These are phyloP conservation scores for Mylabris phalerata DNA, from an alignment of 1,140 invertebrate species.

Conservation along the genomic window DNA sequence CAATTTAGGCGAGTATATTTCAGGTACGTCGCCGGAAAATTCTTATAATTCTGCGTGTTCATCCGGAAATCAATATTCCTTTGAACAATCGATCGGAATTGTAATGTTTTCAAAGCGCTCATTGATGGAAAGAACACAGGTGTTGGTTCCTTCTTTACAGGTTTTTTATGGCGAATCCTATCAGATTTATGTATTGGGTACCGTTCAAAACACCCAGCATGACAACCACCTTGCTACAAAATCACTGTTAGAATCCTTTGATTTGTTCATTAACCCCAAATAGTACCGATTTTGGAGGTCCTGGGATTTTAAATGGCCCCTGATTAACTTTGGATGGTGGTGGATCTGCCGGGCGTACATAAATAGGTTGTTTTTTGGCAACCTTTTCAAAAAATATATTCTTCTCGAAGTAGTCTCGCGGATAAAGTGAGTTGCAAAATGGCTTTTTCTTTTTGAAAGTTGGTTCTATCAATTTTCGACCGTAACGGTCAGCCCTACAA, in stretches of 20 bases:
- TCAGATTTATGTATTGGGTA: slow-evolving; percentile 31
- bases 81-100: slow-evolving; percentile 26
- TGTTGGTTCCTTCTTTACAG: slow-evolving; percentile 15
- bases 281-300: slow-evolving; percentile 35
- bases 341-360: slow-evolving; percentile 30
- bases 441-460: too few species aligned
- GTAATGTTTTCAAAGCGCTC: slow-evolving; percentile 26
- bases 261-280: neutral
- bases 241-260: slow-evolving; percentile 1
- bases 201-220: slow-evolving; percentile 36
- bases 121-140: slow-evolving; percentile 28
- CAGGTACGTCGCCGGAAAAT: slow-evolving; percentile 26
- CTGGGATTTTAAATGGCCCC: slow-evolving; percentile 24
- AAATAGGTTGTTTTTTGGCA: slow-evolving; percentile 25
- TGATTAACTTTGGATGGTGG: slow-evolving; percentile 10
- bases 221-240: slow-evolving; percentile 34
- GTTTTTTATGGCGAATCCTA: slow-evolving; percentile 16
- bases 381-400: slow-evolving; percentile 27
- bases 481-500: slow-evolving; percentile 30
- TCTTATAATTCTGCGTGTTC: slow-evolving; percentile 26
- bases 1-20: slow-evolving; percentile 17
- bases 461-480: slow-evolving; percentile 21
- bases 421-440: slow-evolving; percentile 6
- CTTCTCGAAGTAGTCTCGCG: slow-evolving; percentile 30
- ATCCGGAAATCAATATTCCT: slow-evolving; percentile 28